Conservation (phyloP, 2,888 invertebrate genomes). For the Hipparchia sbordonii region DNA sequence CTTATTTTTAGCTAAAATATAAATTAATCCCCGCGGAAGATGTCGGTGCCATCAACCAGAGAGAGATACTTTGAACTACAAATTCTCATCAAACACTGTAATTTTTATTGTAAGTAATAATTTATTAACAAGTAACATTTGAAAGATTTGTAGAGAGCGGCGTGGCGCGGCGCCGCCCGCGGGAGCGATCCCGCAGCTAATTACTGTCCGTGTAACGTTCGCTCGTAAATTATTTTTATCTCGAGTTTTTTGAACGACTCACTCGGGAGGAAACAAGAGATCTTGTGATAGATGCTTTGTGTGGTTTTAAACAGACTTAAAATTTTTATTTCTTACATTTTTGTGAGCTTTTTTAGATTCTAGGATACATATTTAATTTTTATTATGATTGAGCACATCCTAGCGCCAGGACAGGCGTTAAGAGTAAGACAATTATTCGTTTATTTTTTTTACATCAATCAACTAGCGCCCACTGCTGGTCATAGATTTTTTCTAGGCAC, state of each 20-base stretch:
- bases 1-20: too few relatives aligned
- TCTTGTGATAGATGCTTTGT: constrained; percentile 32
- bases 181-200: constrained; percentile 39
- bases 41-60: neutral
- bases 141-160: constrained; percentile 21
- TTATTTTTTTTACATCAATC: too few relatives aligned
- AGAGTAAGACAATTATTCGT: too few relatives aligned
- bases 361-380: neutral
- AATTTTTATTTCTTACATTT: constrained; percentile 17
- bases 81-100: neutral
- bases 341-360: neutral
- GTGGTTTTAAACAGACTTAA: constrained; percentile 7
- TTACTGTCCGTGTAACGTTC: constrained; percentile 42
- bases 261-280: constrained; percentile 44
- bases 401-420: too few relatives aligned
- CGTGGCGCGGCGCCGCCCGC: constrained; percentile 28
- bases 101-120: neutral
- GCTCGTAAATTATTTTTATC: constrained; percentile 74
- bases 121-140: constrained; percentile 9
- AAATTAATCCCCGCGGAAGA: too few relatives aligned
- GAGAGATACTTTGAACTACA: neutral
- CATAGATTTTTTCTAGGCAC: too few relatives aligned
- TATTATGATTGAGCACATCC: too few relatives aligned
- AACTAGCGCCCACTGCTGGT: too few relatives aligned
- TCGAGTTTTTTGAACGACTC: constrained; percentile 49